Percentiles rank a stretch among this genome's conserved stretches.
These are phyloP conservation scores for Oophaga pumilio DNA, from an alignment of 2,113 vertebrate genomes.

Conservation along the genomic window DNA sequence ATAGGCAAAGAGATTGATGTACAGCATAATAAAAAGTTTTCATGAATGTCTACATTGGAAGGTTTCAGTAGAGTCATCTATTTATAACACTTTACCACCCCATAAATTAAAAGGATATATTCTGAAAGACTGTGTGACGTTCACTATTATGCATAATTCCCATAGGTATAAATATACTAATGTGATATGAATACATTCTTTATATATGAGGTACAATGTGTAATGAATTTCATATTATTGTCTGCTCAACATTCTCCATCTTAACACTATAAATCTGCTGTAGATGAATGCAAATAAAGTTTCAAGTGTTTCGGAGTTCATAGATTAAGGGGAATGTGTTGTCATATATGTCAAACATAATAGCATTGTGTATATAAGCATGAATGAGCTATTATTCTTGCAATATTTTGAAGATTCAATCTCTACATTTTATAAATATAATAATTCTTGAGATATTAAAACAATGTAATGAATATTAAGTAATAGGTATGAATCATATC, in stretches of 20 bases:
- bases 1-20: background rate
- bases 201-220: constrained; percentile 3
- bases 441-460: background rate
- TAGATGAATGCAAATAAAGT: constrained; percentile 12
- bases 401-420: constrained; percentile 14
- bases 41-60: background rate
- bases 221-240: constrained; percentile 25
- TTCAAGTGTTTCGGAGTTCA: background rate
- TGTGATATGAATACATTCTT: constrained; percentile 26
- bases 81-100: background rate
- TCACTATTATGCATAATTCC: background rate
- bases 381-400: constrained; percentile 21
- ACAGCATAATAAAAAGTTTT: background rate
- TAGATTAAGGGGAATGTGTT: constrained; percentile 19
- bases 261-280: constrained; percentile 26
- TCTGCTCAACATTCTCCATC: constrained; percentile 7
- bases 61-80: background rate
- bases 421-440: background rate
- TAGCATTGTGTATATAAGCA: background rate
- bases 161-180: constrained; percentile 38
- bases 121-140: background rate
- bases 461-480: background rate
- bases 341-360: constrained; percentile 11
- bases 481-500: background rate
- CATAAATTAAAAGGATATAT: background rate